A percentile compares a stretch with the other conserved stretches of the same genome.
These are phyloP conservation scores for Uloborus plumipes DNA, from an alignment of 2,888 invertebrate genomes.

Conservation along the genomic window DNA sequence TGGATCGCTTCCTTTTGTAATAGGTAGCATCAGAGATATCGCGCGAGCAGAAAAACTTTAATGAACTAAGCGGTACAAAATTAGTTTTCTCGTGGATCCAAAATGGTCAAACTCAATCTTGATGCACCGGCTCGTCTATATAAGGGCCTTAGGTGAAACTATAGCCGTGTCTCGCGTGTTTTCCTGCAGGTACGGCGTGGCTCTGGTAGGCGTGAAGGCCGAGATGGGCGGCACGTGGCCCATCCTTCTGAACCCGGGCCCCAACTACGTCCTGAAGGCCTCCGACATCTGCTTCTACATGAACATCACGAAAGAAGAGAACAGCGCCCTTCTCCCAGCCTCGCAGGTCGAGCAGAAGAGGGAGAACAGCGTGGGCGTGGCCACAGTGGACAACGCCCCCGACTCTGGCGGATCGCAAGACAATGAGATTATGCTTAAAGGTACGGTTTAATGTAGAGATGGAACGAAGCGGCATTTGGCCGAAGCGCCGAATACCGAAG, in stretches of 20 bases:
- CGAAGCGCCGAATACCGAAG: too few species aligned
- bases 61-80: too few species aligned
- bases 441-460: slow-evolving; percentile 1
- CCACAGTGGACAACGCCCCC: slow-evolving; percentile 13
- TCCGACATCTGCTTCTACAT: slow-evolving; percentile 98
- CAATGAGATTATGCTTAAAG: slow-evolving; percentile 26
- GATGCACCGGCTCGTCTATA: too few species aligned
- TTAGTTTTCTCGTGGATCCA: too few species aligned
- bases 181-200: slow-evolving; percentile 89
- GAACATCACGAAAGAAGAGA: slow-evolving; percentile 98
- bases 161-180: neutral
- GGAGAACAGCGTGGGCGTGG: slow-evolving; percentile 25
- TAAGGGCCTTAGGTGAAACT: too few species aligned
- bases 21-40: too few species aligned
- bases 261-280: slow-evolving; percentile 95
- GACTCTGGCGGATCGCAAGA: slow-evolving; percentile 14
- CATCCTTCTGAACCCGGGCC: slow-evolving; percentile 95
- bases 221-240: slow-evolving; percentile 94
- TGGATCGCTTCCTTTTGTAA: too few species aligned
- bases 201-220: slow-evolving; percentile 94
- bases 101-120: too few species aligned
- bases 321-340: slow-evolving; percentile 82
- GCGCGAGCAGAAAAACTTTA: too few species aligned
- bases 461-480: too few species aligned
- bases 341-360: slow-evolving; percentile 29